Evolutionary conservation across 2,797 vertebrate species (phyloP).

Genomic region (Brachyrhaphis roseni): DNA sequence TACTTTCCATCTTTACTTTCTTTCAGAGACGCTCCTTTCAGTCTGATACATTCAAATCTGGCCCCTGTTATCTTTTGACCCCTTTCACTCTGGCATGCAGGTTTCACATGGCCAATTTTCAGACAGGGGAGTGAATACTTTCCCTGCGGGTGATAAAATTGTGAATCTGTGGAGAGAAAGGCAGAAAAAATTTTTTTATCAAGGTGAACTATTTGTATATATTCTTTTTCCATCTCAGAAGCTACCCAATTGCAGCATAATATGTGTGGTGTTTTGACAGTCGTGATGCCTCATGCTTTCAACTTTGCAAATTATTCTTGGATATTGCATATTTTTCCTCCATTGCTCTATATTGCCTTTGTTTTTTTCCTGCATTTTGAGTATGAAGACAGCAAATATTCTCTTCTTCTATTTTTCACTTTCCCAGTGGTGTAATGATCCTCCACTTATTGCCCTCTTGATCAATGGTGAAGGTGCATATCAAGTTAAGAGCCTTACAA

Average conservation of each 20-base stretch:
- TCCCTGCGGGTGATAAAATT: constrained; percentile 17
- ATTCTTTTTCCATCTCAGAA: constrained; percentile 16
- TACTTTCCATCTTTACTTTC: constrained; percentile 43
- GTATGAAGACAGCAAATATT: constrained; percentile 44
- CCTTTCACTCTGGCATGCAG: constrained; percentile 40
- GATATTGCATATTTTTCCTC: constrained; percentile 47
- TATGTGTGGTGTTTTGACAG: constrained; percentile 28
- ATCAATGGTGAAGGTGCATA: constrained; percentile 53
- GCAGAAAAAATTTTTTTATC: constrained; percentile 28
- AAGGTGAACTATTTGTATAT: constrained; percentile 36
- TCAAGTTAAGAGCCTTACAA: constrained; percentile 51
- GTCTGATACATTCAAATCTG: constrained; percentile 58
- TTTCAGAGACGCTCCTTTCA: constrained; percentile 40
- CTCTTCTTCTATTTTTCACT: constrained; percentile 57
- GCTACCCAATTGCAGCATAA: constrained; percentile 14
- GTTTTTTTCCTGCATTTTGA: constrained; percentile 5
- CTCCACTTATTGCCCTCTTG: constrained; percentile 35
- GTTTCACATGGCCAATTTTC: constrained; percentile 38
- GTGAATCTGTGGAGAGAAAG: constrained; percentile 14
- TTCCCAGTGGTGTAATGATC: constrained; percentile 61
- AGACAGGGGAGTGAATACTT: constrained; percentile 30
- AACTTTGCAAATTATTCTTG: constrained; percentile 49
- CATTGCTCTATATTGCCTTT: constrained; percentile 35
- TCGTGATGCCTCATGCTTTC: constrained; percentile 41
- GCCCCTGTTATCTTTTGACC: constrained; percentile 44